phyloP scores from a whole-genome alignment of 2,113 vertebrate genomes.

The Lophura nycthemera region DNA sequence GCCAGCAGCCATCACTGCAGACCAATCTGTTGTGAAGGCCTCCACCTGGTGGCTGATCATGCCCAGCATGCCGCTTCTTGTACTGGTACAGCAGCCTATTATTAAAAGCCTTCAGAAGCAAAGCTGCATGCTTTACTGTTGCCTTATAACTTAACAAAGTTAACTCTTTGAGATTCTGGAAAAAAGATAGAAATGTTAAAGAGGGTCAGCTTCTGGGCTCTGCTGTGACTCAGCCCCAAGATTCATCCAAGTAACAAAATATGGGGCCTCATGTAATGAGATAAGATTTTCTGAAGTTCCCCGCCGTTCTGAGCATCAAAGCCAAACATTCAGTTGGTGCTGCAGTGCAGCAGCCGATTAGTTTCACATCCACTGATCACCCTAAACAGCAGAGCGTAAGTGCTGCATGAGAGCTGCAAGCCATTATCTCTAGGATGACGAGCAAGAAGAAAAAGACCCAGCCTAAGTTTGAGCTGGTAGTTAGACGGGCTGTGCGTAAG shows the following conservation, averaged over 20 bases:
- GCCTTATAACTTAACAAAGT: background rate
- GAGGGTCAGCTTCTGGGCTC: background rate
- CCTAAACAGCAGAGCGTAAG: background rate
- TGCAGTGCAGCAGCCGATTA: background rate
- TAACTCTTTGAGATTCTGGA: background rate
- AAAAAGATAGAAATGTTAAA: background rate
- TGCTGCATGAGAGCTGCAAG: background rate
- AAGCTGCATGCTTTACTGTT: background rate
- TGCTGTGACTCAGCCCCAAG: background rate
- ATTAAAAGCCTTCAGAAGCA: background rate
- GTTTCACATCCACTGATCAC: background rate
- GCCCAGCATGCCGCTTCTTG: background rate
- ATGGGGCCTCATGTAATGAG: background rate
- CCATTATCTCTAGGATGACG: background rate
- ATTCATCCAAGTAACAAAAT: background rate
- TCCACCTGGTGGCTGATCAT: constrained; percentile 71
- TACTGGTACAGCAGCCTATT: background rate
- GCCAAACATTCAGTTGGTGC: background rate
- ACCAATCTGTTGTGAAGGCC: constrained; percentile 60
- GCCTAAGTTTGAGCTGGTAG: background rate
- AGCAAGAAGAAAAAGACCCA: background rate
- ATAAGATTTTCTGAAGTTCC: background rate
- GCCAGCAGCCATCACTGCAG: background rate
- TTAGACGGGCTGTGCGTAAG: background rate
- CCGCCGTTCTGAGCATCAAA: background rate